phyloP scores from a whole-genome alignment of 2,797 vertebrate genomes.

The Sebastes matsubarae region DNA sequence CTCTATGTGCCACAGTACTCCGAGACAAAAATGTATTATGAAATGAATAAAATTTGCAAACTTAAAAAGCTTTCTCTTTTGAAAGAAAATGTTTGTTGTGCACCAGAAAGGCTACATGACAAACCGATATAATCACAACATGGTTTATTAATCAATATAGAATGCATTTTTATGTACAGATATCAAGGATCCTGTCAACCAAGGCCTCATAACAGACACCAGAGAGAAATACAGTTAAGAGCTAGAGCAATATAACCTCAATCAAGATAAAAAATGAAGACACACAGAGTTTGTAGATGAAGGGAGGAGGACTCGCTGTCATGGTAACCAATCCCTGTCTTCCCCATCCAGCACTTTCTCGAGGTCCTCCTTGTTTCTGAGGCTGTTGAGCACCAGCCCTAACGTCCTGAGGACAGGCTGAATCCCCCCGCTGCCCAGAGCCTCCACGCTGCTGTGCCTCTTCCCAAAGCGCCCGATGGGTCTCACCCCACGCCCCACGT shows the following conservation, averaged over 20 bases:
- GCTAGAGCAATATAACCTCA: slow-evolving; percentile 11
- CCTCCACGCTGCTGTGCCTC: slow-evolving; percentile 78
- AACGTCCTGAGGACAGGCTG: slow-evolving; percentile 77
- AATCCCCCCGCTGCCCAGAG: slow-evolving; percentile 53
- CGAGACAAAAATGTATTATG: slow-evolving; percentile 74
- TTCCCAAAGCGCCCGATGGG: slow-evolving; percentile 93
- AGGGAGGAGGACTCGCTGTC: slow-evolving; percentile 37
- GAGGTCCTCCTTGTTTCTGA: slow-evolving; percentile 80
- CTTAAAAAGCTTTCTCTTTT: slow-evolving; percentile 36
- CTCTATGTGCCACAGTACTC: slow-evolving; percentile 80
- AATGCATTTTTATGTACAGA: slow-evolving; percentile 76
- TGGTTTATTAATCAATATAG: slow-evolving; percentile 83
- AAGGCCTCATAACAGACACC: slow-evolving; percentile 43
- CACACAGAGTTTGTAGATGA: slow-evolving; percentile 29
- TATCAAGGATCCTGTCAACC: slow-evolving; percentile 23
- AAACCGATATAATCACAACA: slow-evolving; percentile 49
- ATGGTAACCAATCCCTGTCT: slow-evolving; percentile 80
- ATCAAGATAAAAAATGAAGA: slow-evolving; percentile 38
- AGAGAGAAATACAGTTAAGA: slow-evolving; percentile 33
- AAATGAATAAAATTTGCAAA: slow-evolving; percentile 84
- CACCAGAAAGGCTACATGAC: background rate
- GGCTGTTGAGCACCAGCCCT: slow-evolving; percentile 79
- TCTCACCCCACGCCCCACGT: slow-evolving; percentile 90
- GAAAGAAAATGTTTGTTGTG: slow-evolving; percentile 8
- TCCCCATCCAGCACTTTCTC: slow-evolving; percentile 60